phyloP scores from a whole-genome alignment of 2,888 invertebrate genomes.

The Chymomyza caudatula region DNA sequence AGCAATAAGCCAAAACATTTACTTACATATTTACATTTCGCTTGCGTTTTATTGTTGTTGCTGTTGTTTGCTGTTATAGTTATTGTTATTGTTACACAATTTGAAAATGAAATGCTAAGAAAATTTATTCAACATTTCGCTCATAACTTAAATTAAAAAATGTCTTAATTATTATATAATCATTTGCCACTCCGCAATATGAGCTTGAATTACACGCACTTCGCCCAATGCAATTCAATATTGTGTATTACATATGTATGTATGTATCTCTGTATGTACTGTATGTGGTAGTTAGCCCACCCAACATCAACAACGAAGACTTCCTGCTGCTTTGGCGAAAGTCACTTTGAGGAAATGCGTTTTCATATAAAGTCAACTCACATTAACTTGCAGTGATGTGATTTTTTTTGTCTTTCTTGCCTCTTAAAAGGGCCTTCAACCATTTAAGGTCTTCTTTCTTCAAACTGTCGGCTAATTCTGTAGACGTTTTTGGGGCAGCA shows the following conservation, averaged over 20 bases:
- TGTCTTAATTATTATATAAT: constrained; percentile 41
- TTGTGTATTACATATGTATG: constrained; percentile 8
- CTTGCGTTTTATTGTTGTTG: background rate
- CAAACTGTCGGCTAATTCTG: background rate
- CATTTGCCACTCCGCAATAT: background rate
- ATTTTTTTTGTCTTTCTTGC: background rate
- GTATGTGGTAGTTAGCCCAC: background rate
- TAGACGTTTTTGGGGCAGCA: background rate
- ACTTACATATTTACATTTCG: background rate
- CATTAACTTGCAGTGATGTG: background rate
- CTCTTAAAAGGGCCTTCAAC: background rate
- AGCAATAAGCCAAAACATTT: background rate
- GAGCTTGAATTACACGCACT: constrained; percentile 21
- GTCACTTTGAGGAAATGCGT: background rate
- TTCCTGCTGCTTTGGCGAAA: background rate
- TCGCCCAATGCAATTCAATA: constrained; percentile 27
- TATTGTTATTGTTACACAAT: constrained; percentile 3
- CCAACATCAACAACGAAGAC: background rate
- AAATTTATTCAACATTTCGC: background rate
- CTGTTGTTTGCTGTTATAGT: background rate
- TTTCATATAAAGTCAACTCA: background rate
- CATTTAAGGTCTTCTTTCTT: background rate
- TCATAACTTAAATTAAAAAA: constrained; percentile 8
- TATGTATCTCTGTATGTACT: background rate
- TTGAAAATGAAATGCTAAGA: constrained; percentile 6